Evolutionary conservation across 2,888 invertebrate genomes (phyloP), one percentile per base, ranked within the genome.

Genomic region (Orthosia gracilis): DNA sequence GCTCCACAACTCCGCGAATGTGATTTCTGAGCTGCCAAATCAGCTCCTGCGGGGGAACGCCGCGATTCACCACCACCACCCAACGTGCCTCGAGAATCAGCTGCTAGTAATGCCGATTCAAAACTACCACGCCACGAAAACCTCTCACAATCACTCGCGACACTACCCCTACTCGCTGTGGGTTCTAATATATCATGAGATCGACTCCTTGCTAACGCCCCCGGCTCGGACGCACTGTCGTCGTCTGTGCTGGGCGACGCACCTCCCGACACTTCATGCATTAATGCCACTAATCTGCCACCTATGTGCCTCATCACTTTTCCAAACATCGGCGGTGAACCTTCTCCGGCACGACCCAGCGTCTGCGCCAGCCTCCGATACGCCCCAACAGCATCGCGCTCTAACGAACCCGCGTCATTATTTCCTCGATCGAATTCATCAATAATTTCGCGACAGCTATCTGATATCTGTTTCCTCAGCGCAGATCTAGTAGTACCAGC

Each of bases 221-320:
- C 96, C 31, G 97, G 96, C 80, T 98, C 98, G 0, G 98, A 97
- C 3, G 98, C 97, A 80, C 97, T 98, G 78, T 98, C 98, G 72
- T 98, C 98, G 80, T 97, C 97, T 65, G 98, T 98, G 70, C 98
- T 98, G 0, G 98, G 97, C 83, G 98, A 98, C 12, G 97, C 97
- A 50, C 98, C 98, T 65, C 98, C 98, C 21, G 98, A 98, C 2
- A 99, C 99, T 91, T 99, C 99, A 91, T 99, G 98, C 99, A 99
- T 99, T 76, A 99, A 95, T 0, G 98, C 98, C 45, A 98, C 98
- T 77, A 99, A 94, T 40, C 98, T 96, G 61, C 98, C 98, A 15
- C 99, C 98, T 74, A 99, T 99, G 90, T 99, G 99, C 86, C 98
- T 98, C 98, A 99, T 98, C 18, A 99, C 99, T 95, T 98, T 98